Base-by-base conservation (phyloP, 2,797 vertebrate species). In the Gambusia yucatana region DNA sequence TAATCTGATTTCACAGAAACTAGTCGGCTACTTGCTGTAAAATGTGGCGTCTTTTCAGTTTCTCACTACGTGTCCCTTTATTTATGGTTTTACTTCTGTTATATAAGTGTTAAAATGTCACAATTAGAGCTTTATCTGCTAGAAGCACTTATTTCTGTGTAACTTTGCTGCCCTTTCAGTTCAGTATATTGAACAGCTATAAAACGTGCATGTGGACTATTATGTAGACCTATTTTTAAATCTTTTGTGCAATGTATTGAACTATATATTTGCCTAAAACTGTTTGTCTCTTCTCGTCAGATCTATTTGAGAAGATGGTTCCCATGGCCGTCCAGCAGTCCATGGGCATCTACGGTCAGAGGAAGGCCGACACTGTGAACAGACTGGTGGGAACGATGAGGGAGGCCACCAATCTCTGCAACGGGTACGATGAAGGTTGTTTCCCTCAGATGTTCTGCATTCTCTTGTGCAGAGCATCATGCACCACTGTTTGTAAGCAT, bases 271-370 rank as follows among this genome's bases (percentile, higher is more conserved):
- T 41, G 1, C 16, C 46, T 22, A 61, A 78, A 75, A 33, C 9
- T 71, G 25, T 52, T 52, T 73, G 3, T 73, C 2, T 39, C 48
- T 47, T 77, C 41, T 75, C 65, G 36, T 33, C 86, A 99, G 98
- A 99, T 89, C 89, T 99, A 79, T 99, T 99, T 97, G 98, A 98
- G 95, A 99, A 99, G 94, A 99, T 99, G 98, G 98, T 99, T 69
- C 98, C 98, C 14, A 94, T 99, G 94, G 97, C 96, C 7, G 97
- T 99, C 77, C 98, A 99, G 90, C 97, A 98, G 70, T 97, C 98
- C 76, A 93, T 99, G 96, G 96, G 95, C 75, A 77, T 94, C 72
- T 97, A 97, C 92, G 97, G 88, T 91, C 98, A 98, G 95, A 97
- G 98, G 86, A 99, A 97, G 91, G 94, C 96, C 0, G 98, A 99